These are phyloP conservation scores for Pteruthius melanotis DNA, from an alignment of 2,113 vertebrate genomes.

Conservation along the genomic window DNA sequence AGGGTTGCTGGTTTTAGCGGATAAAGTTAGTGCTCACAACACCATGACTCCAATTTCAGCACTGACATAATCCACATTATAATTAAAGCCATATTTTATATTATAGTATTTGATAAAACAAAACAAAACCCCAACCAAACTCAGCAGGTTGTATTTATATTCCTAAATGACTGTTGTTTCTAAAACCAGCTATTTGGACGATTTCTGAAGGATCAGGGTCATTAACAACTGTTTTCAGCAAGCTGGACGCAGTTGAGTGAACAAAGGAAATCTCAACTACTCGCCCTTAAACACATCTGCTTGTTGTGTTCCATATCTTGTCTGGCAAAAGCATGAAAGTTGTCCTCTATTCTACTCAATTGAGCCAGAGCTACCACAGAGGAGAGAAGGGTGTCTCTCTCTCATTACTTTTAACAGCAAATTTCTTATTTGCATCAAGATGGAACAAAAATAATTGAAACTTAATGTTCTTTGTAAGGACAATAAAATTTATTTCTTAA, in stretches of 20 bases:
- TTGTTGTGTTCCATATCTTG: neutral
- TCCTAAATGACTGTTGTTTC: neutral
- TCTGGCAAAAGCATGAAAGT: neutral
- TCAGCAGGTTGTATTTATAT: neutral
- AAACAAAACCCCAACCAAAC: neutral
- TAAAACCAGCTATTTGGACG: neutral
- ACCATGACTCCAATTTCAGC: neutral
- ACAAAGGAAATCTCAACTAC: neutral
- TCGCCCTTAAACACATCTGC: neutral
- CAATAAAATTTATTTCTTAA: neutral
- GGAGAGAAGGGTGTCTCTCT: neutral
- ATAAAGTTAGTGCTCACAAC: neutral
- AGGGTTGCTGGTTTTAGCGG: neutral
- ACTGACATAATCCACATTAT: neutral
- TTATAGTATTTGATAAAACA: neutral
- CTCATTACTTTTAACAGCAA: neutral
- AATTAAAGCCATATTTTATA: neutral
- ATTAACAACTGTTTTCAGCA: neutral
- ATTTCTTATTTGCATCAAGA: neutral
- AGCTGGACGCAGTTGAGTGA: neutral
- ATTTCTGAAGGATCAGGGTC: neutral
- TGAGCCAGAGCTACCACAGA: neutral
- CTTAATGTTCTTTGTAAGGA: neutral
- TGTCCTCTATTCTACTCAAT: neutral
- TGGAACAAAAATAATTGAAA: neutral